Evolutionary conservation across 2,113 vertebrate species (phyloP), one percentile per base, ranked within the genome.

Genomic region (Xenopus laevis): DNA sequence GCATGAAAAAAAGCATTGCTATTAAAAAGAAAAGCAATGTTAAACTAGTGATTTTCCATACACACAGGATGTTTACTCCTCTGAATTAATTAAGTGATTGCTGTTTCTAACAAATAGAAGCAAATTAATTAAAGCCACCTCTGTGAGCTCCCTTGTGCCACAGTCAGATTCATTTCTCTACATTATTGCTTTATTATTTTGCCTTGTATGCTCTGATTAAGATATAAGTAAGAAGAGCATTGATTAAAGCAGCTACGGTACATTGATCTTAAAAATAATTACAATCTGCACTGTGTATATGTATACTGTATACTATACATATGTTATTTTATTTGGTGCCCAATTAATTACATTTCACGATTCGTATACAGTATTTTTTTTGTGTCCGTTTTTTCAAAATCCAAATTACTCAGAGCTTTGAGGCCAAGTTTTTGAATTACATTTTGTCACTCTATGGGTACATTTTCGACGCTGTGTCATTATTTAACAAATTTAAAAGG

Each of bases 401-500:
- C 5, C 0, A 64, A 68, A 65, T 33, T 30, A 4, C 44, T n/a
- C 82, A 72, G 18, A 72, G 67, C 70, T 74, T 74, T 46, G 7
- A 11, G 30, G 4, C 33, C 4, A 59, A 68, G 55, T 60, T 53
- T 75, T 57, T 40, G 52, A 84, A 83, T 85, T 84, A 81, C 74
- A 84, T 68, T 82, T 66, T 82, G 79, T 82, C 72, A 72, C 69
- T 79, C 82, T 79, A 81, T 84, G 71, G 65, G 77, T 80, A 84
- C 83, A 81, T 59, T 80, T 71, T 53, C 79, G 83, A 81, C 79
- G 67, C 78, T 75, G 57, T 81, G 46, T 79, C 82, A 84, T 83
- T 87, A 87, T 71, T 78, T 71, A 81, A 79, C 61, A 83, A 79
- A 83, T 87, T 87, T 79, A 75, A 83, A 80, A 85, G 79, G 83